phyloP scores from a whole-genome alignment of 1,140 invertebrate genomes.

The Apis mellifera region Amel_HAv3.1 CM009938.2:1268501-1269000 shows the following conservation, averaged over 20 bases:
- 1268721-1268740: slow-evolving; percentile 52
- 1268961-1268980: slow-evolving; percentile 51
- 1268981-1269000: slow-evolving; percentile 50
- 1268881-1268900: neutral
- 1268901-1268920: neutral
- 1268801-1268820: no score
- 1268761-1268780: slow-evolving; percentile 28
- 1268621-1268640: slow-evolving; percentile 49
- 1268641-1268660: slow-evolving; percentile 38
- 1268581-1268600: slow-evolving; percentile 73
- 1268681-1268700: slow-evolving; percentile 70
- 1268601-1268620: slow-evolving; percentile 53
- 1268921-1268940: slow-evolving; percentile 2
- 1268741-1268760: slow-evolving; percentile 10
- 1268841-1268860: no score
- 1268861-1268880: neutral
- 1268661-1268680: slow-evolving; percentile 49
- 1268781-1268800: neutral
- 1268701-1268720: slow-evolving; percentile 51
- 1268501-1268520: neutral
- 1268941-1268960: slow-evolving; percentile 29
- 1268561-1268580: slow-evolving; percentile 63
- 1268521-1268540: slow-evolving; percentile 26
- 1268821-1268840: no score
- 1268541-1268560: slow-evolving; percentile 61